A percentile compares a stretch with the other conserved stretches of the same genome.
Conservation (phyloP, 2,888 invertebrate species). For the Eupithecia abbreviata region DNA sequence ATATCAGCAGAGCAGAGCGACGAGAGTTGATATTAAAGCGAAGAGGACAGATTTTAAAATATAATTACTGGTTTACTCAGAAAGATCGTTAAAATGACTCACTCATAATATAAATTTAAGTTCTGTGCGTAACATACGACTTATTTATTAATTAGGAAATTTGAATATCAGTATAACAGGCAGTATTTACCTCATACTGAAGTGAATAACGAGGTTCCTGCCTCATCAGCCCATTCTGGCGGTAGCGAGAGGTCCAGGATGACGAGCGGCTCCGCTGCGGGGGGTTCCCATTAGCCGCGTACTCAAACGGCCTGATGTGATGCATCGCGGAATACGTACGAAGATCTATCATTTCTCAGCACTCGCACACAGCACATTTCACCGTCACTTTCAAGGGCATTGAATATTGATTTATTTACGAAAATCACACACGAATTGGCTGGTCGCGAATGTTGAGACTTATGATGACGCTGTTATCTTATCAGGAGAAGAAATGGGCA, state of each 20-base stretch:
- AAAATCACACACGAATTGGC: conserved; percentile 48
- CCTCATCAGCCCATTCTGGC: conserved; percentile 60
- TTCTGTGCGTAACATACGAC: no score
- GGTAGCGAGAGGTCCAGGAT: conserved; percentile 68
- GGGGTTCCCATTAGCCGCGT: conserved; percentile 45
- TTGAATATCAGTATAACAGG: background rate
- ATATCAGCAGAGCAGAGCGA: no score
- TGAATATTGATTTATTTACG: conserved; percentile 36
- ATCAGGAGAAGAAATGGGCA: conserved; percentile 69
- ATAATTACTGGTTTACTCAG: no score
- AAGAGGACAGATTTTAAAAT: no score
- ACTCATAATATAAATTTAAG: no score
- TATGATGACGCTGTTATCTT: conserved; percentile 80
- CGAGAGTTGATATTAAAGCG: no score
- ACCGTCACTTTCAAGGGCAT: conserved; percentile 62
- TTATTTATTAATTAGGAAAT: background rate
- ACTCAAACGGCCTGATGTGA: conserved; percentile 64
- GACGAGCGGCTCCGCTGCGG: conserved; percentile 66
- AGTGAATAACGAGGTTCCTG: conserved; percentile 73
- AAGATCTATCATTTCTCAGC: conserved; percentile 69
- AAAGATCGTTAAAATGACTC: no score
- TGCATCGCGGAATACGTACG: conserved; percentile 64
- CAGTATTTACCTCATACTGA: conserved; percentile 65
- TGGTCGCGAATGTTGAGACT: conserved; percentile 59
- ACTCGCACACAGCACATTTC: conserved; percentile 55